Evolutionary conservation across 2,888 invertebrate genomes (phyloP), one percentile per base, ranked within the genome.

Genomic region (Epicampocera succincta): DNA sequence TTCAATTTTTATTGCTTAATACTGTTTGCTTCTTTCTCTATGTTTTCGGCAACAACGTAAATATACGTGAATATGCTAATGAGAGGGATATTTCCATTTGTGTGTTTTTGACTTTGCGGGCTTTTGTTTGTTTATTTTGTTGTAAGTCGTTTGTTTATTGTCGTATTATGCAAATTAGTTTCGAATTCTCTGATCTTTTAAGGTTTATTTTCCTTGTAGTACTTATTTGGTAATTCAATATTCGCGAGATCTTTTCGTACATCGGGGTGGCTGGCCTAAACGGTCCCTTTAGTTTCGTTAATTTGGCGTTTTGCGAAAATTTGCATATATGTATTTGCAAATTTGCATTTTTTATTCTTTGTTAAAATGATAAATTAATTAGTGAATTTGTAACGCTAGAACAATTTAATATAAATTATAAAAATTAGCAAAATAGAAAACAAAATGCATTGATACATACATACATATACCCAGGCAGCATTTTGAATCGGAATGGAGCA

Each of bases 141-240:
- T 83, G 75, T 44, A 65, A 69, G 85, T 58, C 60, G 75, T 72
- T 78, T 75, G 69, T 80, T 78, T 85, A 81, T 72, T 83, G 80
- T 72, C 72, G 81, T 80, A 85, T 88, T 87, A 87, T 87, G 87
- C 86, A 87, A 87, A 87, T 88, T 85, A 50, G 56, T 68, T 73
- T 68, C 56, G 76, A 77, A 85, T 84, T 85, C 84, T 84, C 19
- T 52, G 68, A 19, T 76, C 60, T 68, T 76, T 82, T 38, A 1
- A 42, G 8, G 15, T 19, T 79, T 61, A 29, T 40, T 48, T 25
- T 42, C 42, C 44, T 40, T 29, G 17, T 40, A 50, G 38, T 58
- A 44, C 66, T 81, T 81, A 60, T 78, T 52, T 50, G 85, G 87
- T 87, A 88, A 87, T 87, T 85, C 84, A 84, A 87, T 88, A 88